Base-by-base conservation (phyloP, 2,113 vertebrate species). In the Dromaius novaehollandiae region DNA sequence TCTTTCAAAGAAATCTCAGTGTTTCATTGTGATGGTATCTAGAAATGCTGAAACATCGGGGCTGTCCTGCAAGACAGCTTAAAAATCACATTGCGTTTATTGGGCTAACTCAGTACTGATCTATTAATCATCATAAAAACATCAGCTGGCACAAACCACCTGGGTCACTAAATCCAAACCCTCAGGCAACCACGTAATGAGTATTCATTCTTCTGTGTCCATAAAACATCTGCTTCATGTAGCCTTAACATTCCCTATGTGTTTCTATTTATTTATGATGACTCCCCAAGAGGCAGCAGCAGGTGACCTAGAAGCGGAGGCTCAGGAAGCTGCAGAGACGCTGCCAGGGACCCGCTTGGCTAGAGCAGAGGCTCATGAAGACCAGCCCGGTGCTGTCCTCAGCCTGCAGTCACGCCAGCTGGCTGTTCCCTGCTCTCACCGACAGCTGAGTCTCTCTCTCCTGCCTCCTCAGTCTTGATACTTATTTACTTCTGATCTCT, bases 151-250 rank as follows among this genome's bases (percentile, higher is more conserved):
- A 93, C 11, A 2, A 93, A 66, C 20, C 89, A 88, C 58, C 75
- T 82, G 63, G 53, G 25, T 88, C 79, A 91, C 82, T 88, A 93
- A 89, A 95, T 69, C 50, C 68, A 81, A 79, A 86, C 90, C 95
- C 95, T 78, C 75, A 86, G 76, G 93, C 91, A 91, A 70, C 40
- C 48, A 61, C 9, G 44, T 88, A 95, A 97, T 90, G 82, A 95
- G 82, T 36, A 66, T 36, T 93, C 79, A 86, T 74, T 91, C 88
- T 93, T 88, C 73, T 74, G 77, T 68, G 68, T 40, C 50, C 30
- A 38, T 34, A 53, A 90, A 89, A 74, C 95, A 91, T 75, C 93
- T 95, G 93, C 21, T 95, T 30, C 40, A 25, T 1, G 25, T 22
- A 70, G 68, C 58, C 85, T 83, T 63, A 50, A 21, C 63, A 26